Percentiles rank a stretch among this genome's conserved stretches.
Conservation (phyloP, 2,797 vertebrate species). For the Sebastes vulpes region DNA sequence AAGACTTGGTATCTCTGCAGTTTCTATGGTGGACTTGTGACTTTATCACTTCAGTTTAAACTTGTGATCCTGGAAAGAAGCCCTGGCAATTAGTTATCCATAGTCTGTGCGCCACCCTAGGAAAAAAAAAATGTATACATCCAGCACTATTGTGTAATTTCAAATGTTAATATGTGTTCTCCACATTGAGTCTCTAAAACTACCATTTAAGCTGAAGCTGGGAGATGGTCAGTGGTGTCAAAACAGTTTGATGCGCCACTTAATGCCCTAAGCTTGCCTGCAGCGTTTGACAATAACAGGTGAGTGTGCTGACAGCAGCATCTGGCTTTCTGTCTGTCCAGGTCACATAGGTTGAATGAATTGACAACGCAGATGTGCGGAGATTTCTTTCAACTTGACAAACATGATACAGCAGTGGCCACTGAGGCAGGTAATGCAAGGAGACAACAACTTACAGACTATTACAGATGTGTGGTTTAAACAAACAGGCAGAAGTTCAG, state of each 20-base stretch:
- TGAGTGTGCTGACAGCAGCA: slow-evolving; percentile 39
- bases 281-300: slow-evolving; percentile 44
- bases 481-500: neutral
- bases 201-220: slow-evolving; percentile 11
- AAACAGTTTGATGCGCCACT: slow-evolving; percentile 31
- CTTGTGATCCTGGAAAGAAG: neutral
- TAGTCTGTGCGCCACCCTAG: neutral
- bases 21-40: neutral
- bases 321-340: slow-evolving; percentile 24
- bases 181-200: neutral
- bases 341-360: slow-evolving; percentile 14
- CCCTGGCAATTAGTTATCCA: neutral
- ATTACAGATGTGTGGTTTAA: neutral
- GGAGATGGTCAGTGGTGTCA: slow-evolving; percentile 27
- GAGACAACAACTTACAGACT: neutral
- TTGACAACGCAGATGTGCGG: neutral
- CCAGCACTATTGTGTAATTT: neutral
- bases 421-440: neutral
- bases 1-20: neutral
- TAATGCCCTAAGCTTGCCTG: slow-evolving; percentile 36
- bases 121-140: neutral
- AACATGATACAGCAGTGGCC: neutral
- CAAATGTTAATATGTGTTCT: neutral
- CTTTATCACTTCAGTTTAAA: neutral
- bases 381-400: neutral